Conservation (phyloP, 2,888 invertebrate species). For the Bugulina stolonifera region DNA sequence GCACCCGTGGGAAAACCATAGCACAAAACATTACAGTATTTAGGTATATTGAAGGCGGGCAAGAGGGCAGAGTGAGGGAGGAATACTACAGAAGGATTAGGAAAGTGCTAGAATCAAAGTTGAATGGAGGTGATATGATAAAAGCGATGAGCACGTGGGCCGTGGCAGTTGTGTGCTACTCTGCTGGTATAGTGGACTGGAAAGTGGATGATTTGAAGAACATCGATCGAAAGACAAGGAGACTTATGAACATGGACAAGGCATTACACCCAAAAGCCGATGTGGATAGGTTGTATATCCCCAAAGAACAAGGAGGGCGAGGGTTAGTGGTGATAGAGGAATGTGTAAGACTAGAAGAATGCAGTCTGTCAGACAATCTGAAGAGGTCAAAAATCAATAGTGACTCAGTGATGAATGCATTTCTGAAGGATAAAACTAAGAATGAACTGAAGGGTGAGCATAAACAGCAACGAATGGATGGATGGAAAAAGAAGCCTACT, state of each 20-base stretch:
- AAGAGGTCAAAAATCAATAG: no score
- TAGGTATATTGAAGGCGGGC: no score
- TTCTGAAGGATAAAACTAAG: no score
- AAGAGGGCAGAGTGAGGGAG: no score
- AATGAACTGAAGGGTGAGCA: not conserved
- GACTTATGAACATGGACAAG: not conserved
- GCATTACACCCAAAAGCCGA: conserved; percentile 12
- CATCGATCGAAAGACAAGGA: not conserved
- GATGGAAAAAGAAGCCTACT: not conserved
- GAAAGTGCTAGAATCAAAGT: not conserved
- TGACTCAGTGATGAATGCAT: no score
- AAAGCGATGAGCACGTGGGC: conserved; percentile 16
- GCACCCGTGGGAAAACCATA: no score
- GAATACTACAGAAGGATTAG: not conserved
- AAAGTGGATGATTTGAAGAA: not conserved
- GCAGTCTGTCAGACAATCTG: conserved; percentile 12
- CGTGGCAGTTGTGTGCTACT: conserved; percentile 8
- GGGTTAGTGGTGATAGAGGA: not conserved
- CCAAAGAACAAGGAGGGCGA: not conserved
- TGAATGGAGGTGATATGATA: conserved; percentile 11
- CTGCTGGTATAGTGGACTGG: conserved; percentile 3
- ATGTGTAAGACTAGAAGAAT: conserved; percentile 17
- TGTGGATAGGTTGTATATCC: conserved; percentile 6
- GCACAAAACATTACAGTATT: no score
- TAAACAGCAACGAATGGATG: not conserved